phyloP scores from a whole-genome alignment of 2,797 vertebrate genomes.

The Tapirus indicus region DNA sequence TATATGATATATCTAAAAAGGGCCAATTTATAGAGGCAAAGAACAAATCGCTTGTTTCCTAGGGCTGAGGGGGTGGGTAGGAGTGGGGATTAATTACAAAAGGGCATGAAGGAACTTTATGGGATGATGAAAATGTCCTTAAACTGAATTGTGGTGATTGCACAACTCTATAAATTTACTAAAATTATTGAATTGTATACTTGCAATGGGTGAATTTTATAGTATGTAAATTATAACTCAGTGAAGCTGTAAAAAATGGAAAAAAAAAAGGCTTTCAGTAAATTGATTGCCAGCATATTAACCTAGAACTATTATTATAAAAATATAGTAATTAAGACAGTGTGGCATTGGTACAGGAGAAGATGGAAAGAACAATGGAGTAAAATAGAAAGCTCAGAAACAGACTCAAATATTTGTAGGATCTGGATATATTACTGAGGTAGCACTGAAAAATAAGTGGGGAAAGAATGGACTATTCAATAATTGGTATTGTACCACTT shows the following conservation, averaged over 20 bases:
- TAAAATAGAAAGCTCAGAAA: constrained; percentile 14
- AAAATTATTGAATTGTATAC: not conserved
- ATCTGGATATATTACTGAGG: not conserved
- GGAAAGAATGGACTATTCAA: not conserved
- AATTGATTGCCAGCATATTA: constrained; percentile 75
- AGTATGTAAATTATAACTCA: constrained; percentile 50
- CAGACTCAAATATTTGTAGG: not conserved
- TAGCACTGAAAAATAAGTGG: not conserved
- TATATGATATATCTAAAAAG: not conserved
- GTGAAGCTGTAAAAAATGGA: constrained; percentile 38
- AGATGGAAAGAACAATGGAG: constrained; percentile 65
- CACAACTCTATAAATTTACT: not conserved
- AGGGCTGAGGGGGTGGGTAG: not conserved
- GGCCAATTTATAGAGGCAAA: not conserved
- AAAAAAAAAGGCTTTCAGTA: constrained; percentile 45
- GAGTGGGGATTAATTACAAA: not conserved
- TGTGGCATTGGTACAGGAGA: not conserved
- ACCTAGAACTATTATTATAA: constrained; percentile 65
- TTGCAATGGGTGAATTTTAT: constrained; percentile 47
- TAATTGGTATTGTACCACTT: not conserved
- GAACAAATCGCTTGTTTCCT: not conserved
- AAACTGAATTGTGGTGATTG: not conserved
- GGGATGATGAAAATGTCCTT: not conserved
- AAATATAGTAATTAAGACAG: constrained; percentile 54
- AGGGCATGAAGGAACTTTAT: not conserved